These are phyloP conservation scores for Larimichthys crocea DNA, from an alignment of 2,113 vertebrate genomes.

Conservation along the genomic window DNA sequence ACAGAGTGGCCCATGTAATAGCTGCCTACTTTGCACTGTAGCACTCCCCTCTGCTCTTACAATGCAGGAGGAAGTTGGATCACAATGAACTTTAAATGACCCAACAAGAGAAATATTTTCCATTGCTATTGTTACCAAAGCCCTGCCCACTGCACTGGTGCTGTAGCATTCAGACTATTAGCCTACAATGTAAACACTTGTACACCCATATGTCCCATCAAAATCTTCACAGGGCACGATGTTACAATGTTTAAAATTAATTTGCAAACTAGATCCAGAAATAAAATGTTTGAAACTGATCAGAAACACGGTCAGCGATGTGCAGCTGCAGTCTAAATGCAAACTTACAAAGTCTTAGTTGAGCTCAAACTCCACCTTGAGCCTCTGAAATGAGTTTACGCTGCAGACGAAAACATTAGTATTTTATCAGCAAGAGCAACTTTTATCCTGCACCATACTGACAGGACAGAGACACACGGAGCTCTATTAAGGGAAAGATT, in stretches of 20 bases:
- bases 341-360: neutral
- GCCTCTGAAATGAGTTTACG: neutral
- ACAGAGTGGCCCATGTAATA: slow-evolving; percentile 44
- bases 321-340: neutral
- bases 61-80: slow-evolving; percentile 60
- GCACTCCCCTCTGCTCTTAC: slow-evolving; percentile 41
- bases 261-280: neutral
- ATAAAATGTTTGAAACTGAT: neutral
- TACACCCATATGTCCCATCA: neutral
- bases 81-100: slow-evolving; percentile 76
- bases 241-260: neutral
- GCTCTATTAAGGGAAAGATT: slow-evolving; percentile 28
- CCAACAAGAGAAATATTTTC: slow-evolving; percentile 67
- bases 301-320: neutral
- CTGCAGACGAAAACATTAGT: neutral
- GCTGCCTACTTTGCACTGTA: slow-evolving; percentile 41
- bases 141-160: slow-evolving; percentile 26
- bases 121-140: slow-evolving; percentile 63
- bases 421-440: neutral
- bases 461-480: neutral
- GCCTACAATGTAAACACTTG: slow-evolving; percentile 27
- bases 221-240: neutral
- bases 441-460: slow-evolving; percentile 5
- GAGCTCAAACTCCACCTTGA: neutral
- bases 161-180: slow-evolving; percentile 30